Base-by-base conservation (phyloP, 2,113 vertebrate species). In the Beaufortia kweichowensis region DNA sequence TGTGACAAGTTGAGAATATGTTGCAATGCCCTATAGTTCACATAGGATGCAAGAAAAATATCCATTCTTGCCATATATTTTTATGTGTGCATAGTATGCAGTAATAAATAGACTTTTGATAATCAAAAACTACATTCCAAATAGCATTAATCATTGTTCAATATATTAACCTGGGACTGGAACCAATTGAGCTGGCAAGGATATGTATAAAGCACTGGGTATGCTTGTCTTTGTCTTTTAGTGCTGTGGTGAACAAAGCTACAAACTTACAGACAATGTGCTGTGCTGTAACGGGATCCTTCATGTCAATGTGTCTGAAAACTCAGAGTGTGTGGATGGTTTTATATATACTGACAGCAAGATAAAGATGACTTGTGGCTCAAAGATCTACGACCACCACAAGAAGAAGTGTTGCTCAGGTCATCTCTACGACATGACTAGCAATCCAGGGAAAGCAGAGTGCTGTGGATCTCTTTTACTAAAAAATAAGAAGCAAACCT, bases 391-490 rank as follows among this genome's bases (percentile, higher is more conserved):
- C 28, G 21, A 29, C 46, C 17, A n/a, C 7, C 2, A n/a, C 8
- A 10, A 26, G 1, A 0, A 14, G 14, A 63, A 1, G 23, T 80
- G 78, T 64, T 80, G 78, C 46, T 68, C 78, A 6, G 78, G 56
- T 41, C 71, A 63, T 7, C 55, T 69, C 55, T 53, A 69, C 39
- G 21, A 29, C 1, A 2, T 28, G n/a, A n/a, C n/a, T n/a, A n/a
- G n/a, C n/a, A n/a, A n/a, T n/a, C n/a, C n/a, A n/a, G n/a, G 14
- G 1, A 21, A 29, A n/a, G 77, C 24, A 17, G 46, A 57, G n/a
- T 80, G 79, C 59, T 80, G 79, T 64, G 79, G 79, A 64, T 19
- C 2, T 15, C 17, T 57, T 1, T 53, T 76, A n/a, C 29, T 70
- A 43, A 14, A 26, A 17, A 1, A 72, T 15, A 41, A 29, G 8